Conservation (phyloP, 2,113 vertebrate genomes). For the Chroicocephalus ridibundus region DNA sequence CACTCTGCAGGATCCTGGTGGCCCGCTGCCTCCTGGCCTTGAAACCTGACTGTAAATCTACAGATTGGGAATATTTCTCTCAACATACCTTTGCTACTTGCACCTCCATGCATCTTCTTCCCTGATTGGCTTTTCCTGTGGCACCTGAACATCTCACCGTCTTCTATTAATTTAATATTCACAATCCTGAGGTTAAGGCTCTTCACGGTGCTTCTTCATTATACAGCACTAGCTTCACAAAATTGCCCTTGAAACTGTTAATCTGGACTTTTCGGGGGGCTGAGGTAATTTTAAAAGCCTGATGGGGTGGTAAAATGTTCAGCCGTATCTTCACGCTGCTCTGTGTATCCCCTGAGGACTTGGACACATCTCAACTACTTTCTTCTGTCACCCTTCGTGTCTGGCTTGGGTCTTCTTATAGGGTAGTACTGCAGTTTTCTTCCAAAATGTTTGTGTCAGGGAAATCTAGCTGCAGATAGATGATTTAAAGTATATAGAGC, state of each 20-base stretch:
- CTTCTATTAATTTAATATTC: neutral
- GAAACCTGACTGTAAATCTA: neutral
- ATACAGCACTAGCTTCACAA: neutral
- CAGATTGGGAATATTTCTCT: neutral
- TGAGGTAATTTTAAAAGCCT: neutral
- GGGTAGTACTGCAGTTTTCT: neutral
- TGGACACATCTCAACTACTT: neutral
- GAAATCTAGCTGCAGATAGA: neutral
- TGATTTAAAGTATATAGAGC: neutral
- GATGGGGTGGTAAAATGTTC: accelerated
- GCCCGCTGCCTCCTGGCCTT: neutral
- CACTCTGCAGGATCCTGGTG: neutral
- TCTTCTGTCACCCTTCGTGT: neutral
- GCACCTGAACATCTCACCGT: neutral
- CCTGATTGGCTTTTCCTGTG: neutral
- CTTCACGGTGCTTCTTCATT: neutral
- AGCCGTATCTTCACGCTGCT: neutral
- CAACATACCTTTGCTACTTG: neutral
- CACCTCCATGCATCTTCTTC: neutral
- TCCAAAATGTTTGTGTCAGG: neutral
- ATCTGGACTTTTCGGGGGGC: neutral
- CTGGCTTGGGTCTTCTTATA: neutral
- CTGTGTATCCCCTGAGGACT: neutral
- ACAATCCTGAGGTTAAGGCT: neutral
- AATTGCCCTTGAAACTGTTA: neutral